These are phyloP conservation scores for Meteorus colon DNA, from an alignment of 2,888 invertebrate genomes.

Conservation along the genomic window DNA sequence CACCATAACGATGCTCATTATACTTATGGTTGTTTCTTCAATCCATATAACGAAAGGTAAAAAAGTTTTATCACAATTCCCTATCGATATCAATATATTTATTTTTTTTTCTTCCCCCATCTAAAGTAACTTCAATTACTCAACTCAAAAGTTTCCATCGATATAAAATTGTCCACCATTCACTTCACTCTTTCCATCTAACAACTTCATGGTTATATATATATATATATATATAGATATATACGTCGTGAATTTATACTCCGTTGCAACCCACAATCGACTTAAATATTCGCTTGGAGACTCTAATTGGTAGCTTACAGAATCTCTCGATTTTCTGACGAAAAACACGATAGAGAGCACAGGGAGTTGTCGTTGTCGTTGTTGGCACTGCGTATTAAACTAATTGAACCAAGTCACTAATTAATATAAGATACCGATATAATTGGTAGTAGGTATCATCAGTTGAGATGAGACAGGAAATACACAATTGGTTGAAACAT, in stretches of 20 bases:
- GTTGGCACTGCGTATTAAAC: slow-evolving; percentile 24
- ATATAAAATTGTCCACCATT: neutral
- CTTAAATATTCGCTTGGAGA: neutral
- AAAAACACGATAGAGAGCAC: neutral
- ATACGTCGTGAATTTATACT: neutral
- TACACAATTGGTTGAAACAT: neutral
- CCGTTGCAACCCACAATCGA: slow-evolving; percentile 7
- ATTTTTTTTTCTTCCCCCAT: neutral
- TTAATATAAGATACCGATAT: slow-evolving; percentile 24
- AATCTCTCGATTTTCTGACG: slow-evolving; percentile 9
- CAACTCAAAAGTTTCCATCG: neutral
- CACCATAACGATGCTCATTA: neutral
- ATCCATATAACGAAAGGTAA: neutral
- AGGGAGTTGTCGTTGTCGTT: neutral
- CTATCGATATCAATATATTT: neutral
- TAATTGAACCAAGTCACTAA: slow-evolving; percentile 31
- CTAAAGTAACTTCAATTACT: neutral
- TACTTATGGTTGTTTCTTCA: neutral
- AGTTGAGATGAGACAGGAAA: neutral
- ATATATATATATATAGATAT: too few relatives aligned
- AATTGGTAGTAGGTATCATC: slow-evolving; percentile 16
- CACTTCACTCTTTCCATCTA: neutral
- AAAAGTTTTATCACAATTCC: slow-evolving; percentile 3
- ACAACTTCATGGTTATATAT: neutral
- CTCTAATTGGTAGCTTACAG: slow-evolving; percentile 17